These are phyloP conservation scores for Bolborhynchus lineola DNA, from an alignment of 2,113 vertebrate genomes.

Conservation along the genomic window DNA sequence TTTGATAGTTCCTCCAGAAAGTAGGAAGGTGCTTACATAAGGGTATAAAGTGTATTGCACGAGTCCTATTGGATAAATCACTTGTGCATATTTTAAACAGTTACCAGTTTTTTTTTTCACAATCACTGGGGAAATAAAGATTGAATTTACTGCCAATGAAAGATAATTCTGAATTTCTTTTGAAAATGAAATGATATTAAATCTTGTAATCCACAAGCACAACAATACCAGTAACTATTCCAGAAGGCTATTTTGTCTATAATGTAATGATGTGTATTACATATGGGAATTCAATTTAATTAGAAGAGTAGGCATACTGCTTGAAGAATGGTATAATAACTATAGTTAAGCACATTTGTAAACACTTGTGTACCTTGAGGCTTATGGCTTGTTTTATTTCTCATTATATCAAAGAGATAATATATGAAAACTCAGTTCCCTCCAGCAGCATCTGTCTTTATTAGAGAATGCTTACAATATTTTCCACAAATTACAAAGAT, in stretches of 20 bases:
- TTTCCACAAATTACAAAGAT: not conserved
- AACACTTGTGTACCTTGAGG: slow-evolving; percentile 42
- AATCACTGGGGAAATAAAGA: slow-evolving; percentile 38
- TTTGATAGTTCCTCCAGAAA: not conserved
- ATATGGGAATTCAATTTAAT: slow-evolving; percentile 56
- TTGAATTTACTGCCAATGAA: slow-evolving; percentile 27
- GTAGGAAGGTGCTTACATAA: not conserved
- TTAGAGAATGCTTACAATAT: not conserved
- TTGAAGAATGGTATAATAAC: slow-evolving; percentile 33
- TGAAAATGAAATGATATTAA: slow-evolving; percentile 45
- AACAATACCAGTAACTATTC: slow-evolving; percentile 34
- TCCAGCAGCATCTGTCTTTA: slow-evolving; percentile 4
- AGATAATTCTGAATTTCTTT: slow-evolving; percentile 35
- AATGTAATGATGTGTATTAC: slow-evolving; percentile 39
- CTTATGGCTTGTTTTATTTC: slow-evolving; percentile 32
- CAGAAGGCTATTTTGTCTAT: slow-evolving; percentile 49
- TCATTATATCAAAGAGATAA: slow-evolving; percentile 16
- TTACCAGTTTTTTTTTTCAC: not conserved
- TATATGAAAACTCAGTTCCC: not conserved
- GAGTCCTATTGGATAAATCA: slow-evolving; percentile 19
- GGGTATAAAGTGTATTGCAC: not conserved
- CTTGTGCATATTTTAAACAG: not conserved
- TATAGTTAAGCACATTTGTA: slow-evolving; percentile 43
- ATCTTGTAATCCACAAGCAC: not conserved
- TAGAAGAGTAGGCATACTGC: slow-evolving; percentile 20